Conservation (phyloP, 2,113 vertebrate species). For the Macrotus californicus region DNA sequence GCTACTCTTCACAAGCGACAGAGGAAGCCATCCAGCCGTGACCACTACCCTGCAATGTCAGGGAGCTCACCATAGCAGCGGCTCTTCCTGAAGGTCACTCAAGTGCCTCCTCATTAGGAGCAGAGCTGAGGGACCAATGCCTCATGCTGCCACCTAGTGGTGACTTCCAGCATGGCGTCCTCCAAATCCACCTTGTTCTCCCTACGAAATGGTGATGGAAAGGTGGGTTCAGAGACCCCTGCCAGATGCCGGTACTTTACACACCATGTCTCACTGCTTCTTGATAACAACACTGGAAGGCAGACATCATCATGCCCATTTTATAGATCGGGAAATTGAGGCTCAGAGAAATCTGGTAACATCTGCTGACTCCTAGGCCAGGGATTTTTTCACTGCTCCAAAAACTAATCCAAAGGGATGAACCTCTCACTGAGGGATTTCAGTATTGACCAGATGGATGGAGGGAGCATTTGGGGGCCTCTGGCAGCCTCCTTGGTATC, state of each 20-base stretch:
- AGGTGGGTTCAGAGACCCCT: neutral
- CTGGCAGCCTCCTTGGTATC: neutral
- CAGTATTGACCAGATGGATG: neutral
- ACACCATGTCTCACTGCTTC: neutral
- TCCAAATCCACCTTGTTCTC: neutral
- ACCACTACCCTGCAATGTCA: neutral
- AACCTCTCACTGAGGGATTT: neutral
- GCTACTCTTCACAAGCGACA: neutral
- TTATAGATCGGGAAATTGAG: neutral
- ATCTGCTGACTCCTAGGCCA: neutral
- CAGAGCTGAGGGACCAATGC: neutral
- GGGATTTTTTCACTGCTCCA: neutral
- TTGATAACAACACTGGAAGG: neutral
- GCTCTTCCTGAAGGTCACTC: neutral
- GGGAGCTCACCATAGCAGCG: neutral
- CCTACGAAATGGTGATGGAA: too few relatives aligned
- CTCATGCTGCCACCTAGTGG: constrained; percentile 64
- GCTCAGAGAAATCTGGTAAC: neutral
- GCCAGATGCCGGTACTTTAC: neutral
- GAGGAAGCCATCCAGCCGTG: neutral
- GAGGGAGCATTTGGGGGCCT: neutral
- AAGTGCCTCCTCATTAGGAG: neutral
- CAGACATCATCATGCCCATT: neutral
- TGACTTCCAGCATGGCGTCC: neutral
- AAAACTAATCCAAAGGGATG: neutral